Evolutionary conservation across 2,888 invertebrate genomes (phyloP), one percentile per base, ranked within the genome.

Genomic region (Bhutanitis thaidina): DNA sequence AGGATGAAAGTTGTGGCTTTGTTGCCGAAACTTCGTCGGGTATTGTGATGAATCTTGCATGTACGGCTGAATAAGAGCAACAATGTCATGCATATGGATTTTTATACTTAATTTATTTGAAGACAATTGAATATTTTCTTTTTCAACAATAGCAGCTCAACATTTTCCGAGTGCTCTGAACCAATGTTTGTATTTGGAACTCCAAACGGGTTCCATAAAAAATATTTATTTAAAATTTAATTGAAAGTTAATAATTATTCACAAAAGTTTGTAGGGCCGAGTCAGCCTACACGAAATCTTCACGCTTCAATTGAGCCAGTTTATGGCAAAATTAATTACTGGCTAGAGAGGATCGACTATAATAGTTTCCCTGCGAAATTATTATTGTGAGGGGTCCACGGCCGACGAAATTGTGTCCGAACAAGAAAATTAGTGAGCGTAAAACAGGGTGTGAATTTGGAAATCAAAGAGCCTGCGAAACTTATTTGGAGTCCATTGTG

Each of bases 351-450:
- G 86, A 78, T 84, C 84, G 81, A 78, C 86, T 83, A 87, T 87
- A 82, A 88, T 89, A 89, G 87, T 88, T 89, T 85, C 84, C 74
- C 78, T 68, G 71, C 74, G 74, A 84, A 84, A 88, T 86, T 87
- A 85, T 87, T 86, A 87, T 88, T 82, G 81, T 80, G 87, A 81
- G 77, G 80, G 84, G 72, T 70, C 80, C 52, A 52, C 47, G 71
- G 67, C 74, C 59, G 71, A 62, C 77, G 72, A 81, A 85, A 87
- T 86, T 87, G 86, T 88, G 87, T 85, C 87, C 87, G 87, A 86
- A 85, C 86, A 88, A 89, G 88, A 88, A 89, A 89, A 89, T 89
- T 89, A 88, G 81, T 85, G 80, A 85, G 88, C 88, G 87, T 87
- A 83, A 88, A 87, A 80, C 85, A 74, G 89, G 87, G 87, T 87